Evolutionary conservation across 2,113 vertebrate species (phyloP).

Genomic region (Hemiscyllium ocellatum): DNA sequence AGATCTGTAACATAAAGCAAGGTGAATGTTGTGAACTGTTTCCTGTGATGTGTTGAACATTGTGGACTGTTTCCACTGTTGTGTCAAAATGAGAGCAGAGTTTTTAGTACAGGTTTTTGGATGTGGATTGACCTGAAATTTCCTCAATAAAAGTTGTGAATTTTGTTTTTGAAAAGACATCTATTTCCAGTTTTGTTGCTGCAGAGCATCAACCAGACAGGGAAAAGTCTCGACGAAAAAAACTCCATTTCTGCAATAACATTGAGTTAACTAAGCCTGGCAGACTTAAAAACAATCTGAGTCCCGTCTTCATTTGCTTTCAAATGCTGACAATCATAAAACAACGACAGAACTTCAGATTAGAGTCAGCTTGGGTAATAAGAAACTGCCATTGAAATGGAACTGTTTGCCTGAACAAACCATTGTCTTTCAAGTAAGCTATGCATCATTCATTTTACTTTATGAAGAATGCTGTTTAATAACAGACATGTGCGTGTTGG

Average conservation of each 20-base stretch:
- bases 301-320: not conserved
- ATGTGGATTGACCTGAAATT: not conserved
- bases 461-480: not conserved
- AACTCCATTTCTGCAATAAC: not conserved
- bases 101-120: not conserved
- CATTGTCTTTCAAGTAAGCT: not conserved
- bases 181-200: not conserved
- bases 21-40: too few relatives aligned
- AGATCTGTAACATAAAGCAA: too few relatives aligned
- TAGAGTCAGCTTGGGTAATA: not conserved
- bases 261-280: not conserved
- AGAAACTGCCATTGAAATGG: not conserved
- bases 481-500: not conserved
- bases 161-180: not conserved
- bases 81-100: not conserved
- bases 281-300: not conserved
- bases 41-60: too few relatives aligned
- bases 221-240: too few relatives aligned
- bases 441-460: not conserved
- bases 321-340: not conserved
- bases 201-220: not conserved
- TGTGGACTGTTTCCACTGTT: not conserved
- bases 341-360: not conserved
- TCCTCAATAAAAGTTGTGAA: too few relatives aligned
- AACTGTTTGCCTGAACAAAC: not conserved